These are phyloP conservation scores for Adelges cooleyi DNA, from an alignment of 1,140 invertebrate genomes.

Conservation along the genomic window DNA sequence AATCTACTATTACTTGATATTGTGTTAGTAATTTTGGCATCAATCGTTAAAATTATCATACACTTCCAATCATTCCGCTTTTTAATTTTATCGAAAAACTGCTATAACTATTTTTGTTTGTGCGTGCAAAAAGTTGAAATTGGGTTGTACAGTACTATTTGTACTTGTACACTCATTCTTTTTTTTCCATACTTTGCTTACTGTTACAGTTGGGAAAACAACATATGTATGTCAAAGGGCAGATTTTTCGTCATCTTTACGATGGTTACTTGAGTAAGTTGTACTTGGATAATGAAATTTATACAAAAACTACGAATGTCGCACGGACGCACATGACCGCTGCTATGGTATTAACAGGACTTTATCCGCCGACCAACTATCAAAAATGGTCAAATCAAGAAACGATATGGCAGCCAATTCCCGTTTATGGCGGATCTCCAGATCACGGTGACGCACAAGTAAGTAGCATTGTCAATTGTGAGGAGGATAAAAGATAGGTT, in stretches of 20 bases:
- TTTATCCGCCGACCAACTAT: constrained; percentile 20
- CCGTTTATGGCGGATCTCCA: constrained; percentile 11
- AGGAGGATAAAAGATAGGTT: no score
- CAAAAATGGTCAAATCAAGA: constrained; percentile 11
- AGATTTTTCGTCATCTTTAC: constrained; percentile 19
- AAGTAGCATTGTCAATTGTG: no score
- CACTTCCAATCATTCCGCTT: not conserved
- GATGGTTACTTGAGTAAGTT: constrained; percentile 10
- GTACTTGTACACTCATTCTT: no score
- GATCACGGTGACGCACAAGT: not conserved
- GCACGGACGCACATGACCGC: constrained; percentile 12
- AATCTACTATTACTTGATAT: not conserved
- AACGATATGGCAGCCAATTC: constrained; percentile 23
- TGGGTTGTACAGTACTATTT: no score
- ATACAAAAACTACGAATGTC: not conserved
- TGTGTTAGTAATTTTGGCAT: not conserved
- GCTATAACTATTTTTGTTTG: not conserved
- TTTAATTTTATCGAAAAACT: not conserved
- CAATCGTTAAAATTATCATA: not conserved
- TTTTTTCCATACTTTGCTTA: not conserved
- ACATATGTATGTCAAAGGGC: constrained; percentile 24
- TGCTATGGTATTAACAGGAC: constrained; percentile 21
- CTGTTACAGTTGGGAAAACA: constrained; percentile 19
- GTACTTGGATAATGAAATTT: constrained; percentile 9
- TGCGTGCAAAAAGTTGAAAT: not conserved